A percentile compares a stretch with the other conserved stretches of the same genome.
Conservation (phyloP, 1,140 invertebrate species). For the Trachymyrmex septentrionalis region DNA sequence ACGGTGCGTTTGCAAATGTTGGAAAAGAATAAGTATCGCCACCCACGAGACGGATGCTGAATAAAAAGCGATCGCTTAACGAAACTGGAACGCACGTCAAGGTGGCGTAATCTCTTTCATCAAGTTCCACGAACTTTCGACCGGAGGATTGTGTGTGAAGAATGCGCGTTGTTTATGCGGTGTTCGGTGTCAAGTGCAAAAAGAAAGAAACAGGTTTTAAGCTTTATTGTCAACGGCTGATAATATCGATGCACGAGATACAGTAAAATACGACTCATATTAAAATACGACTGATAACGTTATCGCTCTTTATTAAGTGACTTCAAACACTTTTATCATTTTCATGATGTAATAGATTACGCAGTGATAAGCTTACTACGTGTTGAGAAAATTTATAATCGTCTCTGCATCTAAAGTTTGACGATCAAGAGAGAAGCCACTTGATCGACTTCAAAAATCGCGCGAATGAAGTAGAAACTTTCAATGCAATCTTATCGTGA, state of each 20-base stretch:
- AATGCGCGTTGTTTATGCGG: conserved; percentile 14
- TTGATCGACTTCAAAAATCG: not conserved
- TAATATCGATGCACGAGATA: not conserved
- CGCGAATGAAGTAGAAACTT: not conserved
- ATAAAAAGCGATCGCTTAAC: conserved; percentile 66
- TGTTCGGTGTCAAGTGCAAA: not conserved
- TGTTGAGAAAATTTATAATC: conserved; percentile 7
- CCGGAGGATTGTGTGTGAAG: not conserved
- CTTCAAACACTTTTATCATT: not conserved
- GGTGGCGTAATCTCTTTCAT: conserved; percentile 44
- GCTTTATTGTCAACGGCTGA: not conserved
- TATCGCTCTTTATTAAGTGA: not conserved
- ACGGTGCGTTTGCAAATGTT: conserved; percentile 48
- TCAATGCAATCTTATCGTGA: not conserved
- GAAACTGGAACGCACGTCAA: conserved; percentile 77
- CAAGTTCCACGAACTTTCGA: conserved; percentile 2
- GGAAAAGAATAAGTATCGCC: conserved; percentile 18
- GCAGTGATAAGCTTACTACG: conserved; percentile 11
- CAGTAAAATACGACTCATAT: conserved; percentile 20
- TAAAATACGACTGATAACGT: not conserved
- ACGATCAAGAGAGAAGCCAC: not conserved
- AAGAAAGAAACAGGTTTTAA: conserved; percentile 20
- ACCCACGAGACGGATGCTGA: not conserved
- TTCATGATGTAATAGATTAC: conserved; percentile 18
- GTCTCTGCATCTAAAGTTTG: not conserved